These are phyloP conservation scores for Drosophila limbata DNA, from an alignment of 2,888 invertebrate species.

Conservation along the genomic window DNA sequence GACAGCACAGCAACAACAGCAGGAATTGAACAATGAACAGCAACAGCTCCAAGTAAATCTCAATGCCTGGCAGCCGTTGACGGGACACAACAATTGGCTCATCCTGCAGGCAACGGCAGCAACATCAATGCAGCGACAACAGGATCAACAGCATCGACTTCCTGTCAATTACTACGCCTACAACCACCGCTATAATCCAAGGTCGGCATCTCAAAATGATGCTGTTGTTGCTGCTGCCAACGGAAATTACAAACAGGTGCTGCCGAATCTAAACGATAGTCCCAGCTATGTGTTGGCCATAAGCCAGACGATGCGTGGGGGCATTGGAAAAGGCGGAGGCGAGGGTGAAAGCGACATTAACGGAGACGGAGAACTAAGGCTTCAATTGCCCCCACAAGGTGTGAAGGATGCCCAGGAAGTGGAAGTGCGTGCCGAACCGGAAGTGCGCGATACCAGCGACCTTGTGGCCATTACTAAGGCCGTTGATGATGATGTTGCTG, in stretches of 20 bases:
- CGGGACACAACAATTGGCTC: constrained; percentile 74
- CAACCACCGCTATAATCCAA: constrained; percentile 72
- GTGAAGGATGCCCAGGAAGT: constrained; percentile 38
- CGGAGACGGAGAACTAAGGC: constrained; percentile 11
- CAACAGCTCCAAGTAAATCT: constrained; percentile 58
- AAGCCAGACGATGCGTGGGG: constrained; percentile 59
- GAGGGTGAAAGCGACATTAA: neutral
- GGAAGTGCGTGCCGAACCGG: constrained; percentile 39
- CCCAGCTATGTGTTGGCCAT: constrained; percentile 68
- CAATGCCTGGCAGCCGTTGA: constrained; percentile 73
- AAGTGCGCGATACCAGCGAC: constrained; percentile 38
- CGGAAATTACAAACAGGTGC: constrained; percentile 79
- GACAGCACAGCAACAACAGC: constrained; percentile 16
- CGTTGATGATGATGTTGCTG: constrained; percentile 27
- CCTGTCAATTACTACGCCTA: constrained; percentile 79
- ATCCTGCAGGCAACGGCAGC: constrained; percentile 73
- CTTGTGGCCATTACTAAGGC: constrained; percentile 34
- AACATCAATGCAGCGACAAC: constrained; percentile 41
- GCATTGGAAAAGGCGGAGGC: neutral
- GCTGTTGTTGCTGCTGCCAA: constrained; percentile 18
- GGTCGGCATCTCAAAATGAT: constrained; percentile 22
- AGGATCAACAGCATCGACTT: constrained; percentile 48
- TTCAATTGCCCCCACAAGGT: constrained; percentile 39
- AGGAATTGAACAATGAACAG: constrained; percentile 32
- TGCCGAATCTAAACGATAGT: constrained; percentile 38